phyloP scores from a whole-genome alignment of 2,797 vertebrate species.

The Chaetophractus vellerosus region DNA sequence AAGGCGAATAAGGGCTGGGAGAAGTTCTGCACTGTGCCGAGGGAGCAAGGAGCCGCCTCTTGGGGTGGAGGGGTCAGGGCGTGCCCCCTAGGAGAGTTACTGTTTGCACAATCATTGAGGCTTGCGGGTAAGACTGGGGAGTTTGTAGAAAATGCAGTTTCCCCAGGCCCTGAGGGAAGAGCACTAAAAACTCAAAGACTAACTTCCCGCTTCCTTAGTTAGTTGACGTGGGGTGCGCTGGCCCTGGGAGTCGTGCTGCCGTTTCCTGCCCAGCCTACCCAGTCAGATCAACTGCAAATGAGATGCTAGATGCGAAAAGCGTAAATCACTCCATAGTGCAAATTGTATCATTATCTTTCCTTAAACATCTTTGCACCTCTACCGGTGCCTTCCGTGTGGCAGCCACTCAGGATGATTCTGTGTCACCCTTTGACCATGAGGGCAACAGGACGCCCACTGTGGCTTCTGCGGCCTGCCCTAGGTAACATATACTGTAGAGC shows the following conservation, averaged over 20 bases:
- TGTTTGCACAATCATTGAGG: not conserved
- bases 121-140: not conserved
- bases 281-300: not conserved
- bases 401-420: not conserved
- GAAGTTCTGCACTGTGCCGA: accelerated
- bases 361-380: not conserved
- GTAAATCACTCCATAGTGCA: not conserved
- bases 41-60: accelerated
- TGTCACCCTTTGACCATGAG: not conserved
- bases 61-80: not conserved
- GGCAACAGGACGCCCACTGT: accelerated
- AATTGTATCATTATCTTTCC: not conserved
- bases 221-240: not conserved
- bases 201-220: not conserved
- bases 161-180: not conserved
- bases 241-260: not conserved
- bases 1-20: not conserved
- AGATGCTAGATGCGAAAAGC: not conserved
- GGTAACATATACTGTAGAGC: not conserved
- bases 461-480: not conserved
- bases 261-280: not conserved
- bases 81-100: not conserved
- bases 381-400: not conserved
- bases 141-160: not conserved
- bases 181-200: not conserved